phyloP scores from a whole-genome alignment of 1,140 invertebrate genomes.

The Neodiprion virginianus region DNA sequence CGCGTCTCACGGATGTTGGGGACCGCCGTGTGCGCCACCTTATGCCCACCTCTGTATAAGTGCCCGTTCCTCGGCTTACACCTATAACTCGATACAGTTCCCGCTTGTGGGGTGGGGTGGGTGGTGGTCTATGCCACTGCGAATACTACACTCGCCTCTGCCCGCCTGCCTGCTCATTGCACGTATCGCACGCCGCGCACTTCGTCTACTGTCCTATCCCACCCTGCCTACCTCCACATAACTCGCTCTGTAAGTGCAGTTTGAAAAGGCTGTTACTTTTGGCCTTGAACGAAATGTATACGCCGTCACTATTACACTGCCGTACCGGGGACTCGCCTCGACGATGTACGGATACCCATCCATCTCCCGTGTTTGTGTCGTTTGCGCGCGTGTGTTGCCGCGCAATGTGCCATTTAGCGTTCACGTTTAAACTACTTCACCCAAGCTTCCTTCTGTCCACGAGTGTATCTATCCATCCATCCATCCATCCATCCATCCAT shows the following conservation, averaged over 20 bases:
- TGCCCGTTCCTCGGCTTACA: constrained; percentile 27
- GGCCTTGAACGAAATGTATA: constrained; percentile 61
- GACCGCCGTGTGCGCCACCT: constrained; percentile 28
- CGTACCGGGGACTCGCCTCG: constrained; percentile 45
- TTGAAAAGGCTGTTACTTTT: constrained; percentile 60
- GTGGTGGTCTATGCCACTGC: too few species aligned
- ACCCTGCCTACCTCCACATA: constrained; percentile 1
- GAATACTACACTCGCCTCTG: background rate
- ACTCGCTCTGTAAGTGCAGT: constrained; percentile 46
- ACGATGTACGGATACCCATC: background rate
- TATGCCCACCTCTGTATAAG: background rate
- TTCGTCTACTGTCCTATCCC: too few species aligned
- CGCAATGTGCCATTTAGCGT: too few species aligned
- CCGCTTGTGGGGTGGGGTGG: too few species aligned
- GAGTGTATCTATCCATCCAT: too few species aligned
- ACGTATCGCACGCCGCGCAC: too few species aligned
- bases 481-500: background rate
- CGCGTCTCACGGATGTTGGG: too few species aligned
- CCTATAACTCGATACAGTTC: background rate
- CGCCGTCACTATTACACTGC: background rate
- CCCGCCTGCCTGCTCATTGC: constrained; percentile 27
- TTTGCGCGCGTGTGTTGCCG: too few species aligned
- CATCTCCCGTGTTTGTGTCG: background rate
- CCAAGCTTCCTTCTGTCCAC: too few species aligned
- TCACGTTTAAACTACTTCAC: too few species aligned